Base-by-base conservation (phyloP, 2,797 vertebrate genomes). In the Percopsis omiscomaycus region DNA sequence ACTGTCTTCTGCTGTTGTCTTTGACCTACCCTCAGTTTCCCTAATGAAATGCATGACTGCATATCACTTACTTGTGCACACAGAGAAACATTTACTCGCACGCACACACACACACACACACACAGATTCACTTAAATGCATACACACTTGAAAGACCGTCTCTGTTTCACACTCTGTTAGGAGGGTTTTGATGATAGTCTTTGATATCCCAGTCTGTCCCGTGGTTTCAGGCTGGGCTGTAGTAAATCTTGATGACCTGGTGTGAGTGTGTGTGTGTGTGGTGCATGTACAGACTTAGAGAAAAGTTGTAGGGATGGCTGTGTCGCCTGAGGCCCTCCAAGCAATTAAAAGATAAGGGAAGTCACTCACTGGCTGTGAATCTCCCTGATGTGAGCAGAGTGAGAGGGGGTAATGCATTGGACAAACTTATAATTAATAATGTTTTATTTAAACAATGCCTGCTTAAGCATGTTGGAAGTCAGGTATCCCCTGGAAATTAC, bases 271-370 rank as follows among this genome's bases (percentile, higher is more conserved):
- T 37, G 32, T 37, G 32, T 29, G 22, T 66, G 47, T 48, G 45
- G 58, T 63, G 69, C 42, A 29, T 59, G 64, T 68, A 48, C 78
- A 51, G 51, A 74, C 58, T 59, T 55, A 71, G 77, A 69, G 63
- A 59, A 65, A 55, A 44, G 57, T 78, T 69, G 46, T 64, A 46
- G 70, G 75, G 74, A 75, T 68, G 63, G 55, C 64, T 44, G 42
- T 74, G 80, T 81, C 28, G 46, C 79, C 78, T 29, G 58, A 74
- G 75, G 83, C 76, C 83, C 82, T 77, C 80, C 61, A 62, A 84
- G 83, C 72, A 87, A 90, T 90, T 87, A 87, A 85, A 88, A 89
- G 86, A 88, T 87, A 89, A 88, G 66, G 70, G 66, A 68, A 74
- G 30, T 65, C 73, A 72, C 76, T 74, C 53, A 68, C 74, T 61